These are phyloP conservation scores for Patella caerulea DNA, from an alignment of 2,888 invertebrate genomes.

Conservation along the genomic window DNA sequence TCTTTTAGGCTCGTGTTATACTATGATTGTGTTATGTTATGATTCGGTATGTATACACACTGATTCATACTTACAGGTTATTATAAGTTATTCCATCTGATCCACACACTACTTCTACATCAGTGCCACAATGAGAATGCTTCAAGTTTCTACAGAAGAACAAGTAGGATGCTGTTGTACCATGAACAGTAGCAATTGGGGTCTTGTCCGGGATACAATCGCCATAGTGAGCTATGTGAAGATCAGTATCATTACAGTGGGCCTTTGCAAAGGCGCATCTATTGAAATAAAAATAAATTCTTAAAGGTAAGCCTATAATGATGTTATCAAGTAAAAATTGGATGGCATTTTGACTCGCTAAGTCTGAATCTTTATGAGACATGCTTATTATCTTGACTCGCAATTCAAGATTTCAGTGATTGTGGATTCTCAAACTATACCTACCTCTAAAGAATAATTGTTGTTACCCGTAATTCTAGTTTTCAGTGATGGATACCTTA, in stretches of 20 bases:
- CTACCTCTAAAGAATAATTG: too few species aligned
- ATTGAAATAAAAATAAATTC: too few species aligned
- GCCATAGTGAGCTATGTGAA: conserved; percentile 12
- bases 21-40: neutral
- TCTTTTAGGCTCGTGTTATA: too few species aligned
- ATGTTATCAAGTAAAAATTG: too few species aligned
- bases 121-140: conserved; percentile 16
- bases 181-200: neutral
- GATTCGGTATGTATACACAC: neutral
- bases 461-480: too few species aligned
- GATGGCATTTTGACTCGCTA: too few species aligned
- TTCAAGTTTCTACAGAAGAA: conserved; percentile 17
- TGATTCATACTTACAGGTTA: conserved; percentile 5
- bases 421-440: too few species aligned
- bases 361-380: too few species aligned
- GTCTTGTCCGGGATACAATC: conserved; percentile 1
- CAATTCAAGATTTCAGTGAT: too few species aligned
- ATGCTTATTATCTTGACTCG: too few species aligned
- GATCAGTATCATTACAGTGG: conserved; percentile 4
- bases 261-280: conserved; percentile 12
- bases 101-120: conserved; percentile 19
- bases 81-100: conserved; percentile 11
- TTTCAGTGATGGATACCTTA: too few species aligned
- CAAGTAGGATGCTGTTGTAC: conserved; percentile 5
- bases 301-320: too few species aligned